Base-by-base conservation (phyloP, 2,888 invertebrate genomes). In the Dolomedes plantarius region DNA sequence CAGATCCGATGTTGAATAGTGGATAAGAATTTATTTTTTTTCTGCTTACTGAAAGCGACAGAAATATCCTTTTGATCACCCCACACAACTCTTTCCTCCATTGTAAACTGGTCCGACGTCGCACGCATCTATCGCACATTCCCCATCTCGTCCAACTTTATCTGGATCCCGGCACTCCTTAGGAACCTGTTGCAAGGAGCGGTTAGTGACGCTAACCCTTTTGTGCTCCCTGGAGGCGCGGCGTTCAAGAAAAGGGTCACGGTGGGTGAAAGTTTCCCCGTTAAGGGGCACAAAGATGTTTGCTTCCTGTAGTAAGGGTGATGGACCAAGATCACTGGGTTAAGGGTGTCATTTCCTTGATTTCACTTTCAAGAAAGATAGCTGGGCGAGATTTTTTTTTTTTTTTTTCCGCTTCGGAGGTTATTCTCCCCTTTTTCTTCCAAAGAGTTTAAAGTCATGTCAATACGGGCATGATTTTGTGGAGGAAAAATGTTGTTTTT, bases 321-420 rank as follows among this genome's bases (percentile, higher is more conserved):
- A 46, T 76, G 82, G 82, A 76, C 76, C 82, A 83, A 83, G 82
- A 50, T 76, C 76, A 83, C 68, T 83, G 71, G 82, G 82, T 83
- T 76, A 83, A 76, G 81, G 76, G 76, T 76, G 76, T 23, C 41
- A 76, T 56, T 83, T 76, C 82, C 76, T 62, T 29, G 69, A 65
- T 32, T 64, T 72, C 75, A 65, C 65, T 31, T 29, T 65, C n/a
- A 16, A 29, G n/a, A 29, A 65, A 13, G 31, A 1, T 65, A 31
- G 16, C 65, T 5, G 1, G 65, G n/a, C 50, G 0, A 50, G 67
- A 6, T 29, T 16, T 16, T 16, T 13, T 28, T 28, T 67, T 67
- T n/a, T n/a, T 23, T 2, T 23, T 32, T 23, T 23, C 11, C n/a
- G 23, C 19, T 28, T 16, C 32, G 11, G 2, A 23, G 39, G 3